Base-by-base conservation (phyloP, 2,797 vertebrate genomes). In the Rhyacichthys aspro region DNA sequence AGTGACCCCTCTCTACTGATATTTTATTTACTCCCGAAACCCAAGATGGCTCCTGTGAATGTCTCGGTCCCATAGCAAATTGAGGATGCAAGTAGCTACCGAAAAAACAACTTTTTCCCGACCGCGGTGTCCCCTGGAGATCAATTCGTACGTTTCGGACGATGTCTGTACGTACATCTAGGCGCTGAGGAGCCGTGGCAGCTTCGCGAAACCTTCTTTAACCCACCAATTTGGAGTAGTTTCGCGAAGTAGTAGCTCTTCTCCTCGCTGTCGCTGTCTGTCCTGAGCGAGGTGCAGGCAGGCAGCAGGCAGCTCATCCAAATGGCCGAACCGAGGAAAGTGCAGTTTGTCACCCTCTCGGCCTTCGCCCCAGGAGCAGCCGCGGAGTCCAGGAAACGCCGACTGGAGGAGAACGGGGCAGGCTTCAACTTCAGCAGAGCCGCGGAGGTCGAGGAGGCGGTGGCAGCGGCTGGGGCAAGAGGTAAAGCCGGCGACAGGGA, bases 311-410 rank as follows among this genome's bases (percentile, higher is more conserved):
- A 73, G 89, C 89, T 85, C 90, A 86, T 90, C 89, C 90, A 92
- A 92, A 97, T 97, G 96, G 95, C 96, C 94, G 96, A 98, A 92
- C 95, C 94, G 85, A 96, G 95, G 90, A 93, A 95, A 93, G 92
- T 98, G 85, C 94, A 95, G 79, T 94, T 96, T 91, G 94, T 96
- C 89, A 97, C 95, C 87, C 91, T 97, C 83, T 94, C 95, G 94
- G 89, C 89, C 89, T 92, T 92, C 87, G 70, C 89, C 47, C 82
- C 83, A 34, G 89, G 89, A 68, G 78, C 85, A 11, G 91, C 93
- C 81, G 88, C 91, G 76, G 93, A 96, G 82, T 91, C 92, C 18
- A 93, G 93, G 88, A 96, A 94, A 88, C 84, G 92, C 84, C 92
- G 87, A 75, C 67, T 92, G 90, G 94, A 95, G 45, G 92, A 93